Evolutionary conservation across 2,113 vertebrate species (phyloP), one percentile per base, ranked within the genome.

Genomic region (Sakesphorus luctuosus): DNA sequence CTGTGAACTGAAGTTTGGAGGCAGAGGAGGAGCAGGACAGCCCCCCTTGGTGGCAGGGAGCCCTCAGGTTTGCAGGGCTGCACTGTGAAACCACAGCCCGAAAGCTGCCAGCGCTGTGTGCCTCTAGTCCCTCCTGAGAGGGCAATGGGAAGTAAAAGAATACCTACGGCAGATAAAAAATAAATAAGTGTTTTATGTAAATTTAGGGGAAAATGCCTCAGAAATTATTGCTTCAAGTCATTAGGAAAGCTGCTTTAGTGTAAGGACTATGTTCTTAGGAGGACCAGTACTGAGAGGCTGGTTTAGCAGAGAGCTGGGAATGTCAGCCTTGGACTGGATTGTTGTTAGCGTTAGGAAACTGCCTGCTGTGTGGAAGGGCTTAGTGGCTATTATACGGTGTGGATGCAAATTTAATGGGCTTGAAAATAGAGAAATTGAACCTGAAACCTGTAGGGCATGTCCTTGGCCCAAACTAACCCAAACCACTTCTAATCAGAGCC

Each of bases 381-480:
- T 93, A 92, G 89, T 92, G 86, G 40, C 77, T 87, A 28, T 97
- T 92, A 90, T 90, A 87, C 31, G 47, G 73, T 59, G 24, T 74
- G 68, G 84, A 94, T 95, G 94, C 95, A 96, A 89, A 95, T 92
- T 55, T 95, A 94, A 84, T 89, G 86, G 94, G 76, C 86, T 96
- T 92, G 89, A 71, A 92, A 94, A 90, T 52, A 35, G 68, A 67
- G 92, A 74, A 69, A 84, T 84, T 80, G 72, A 97, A 80, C 84
- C 65, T 94, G 93, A 94, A 92, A 95, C 93, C 95, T 96, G 86
- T 91, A 84, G 93, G 86, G 86, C 83, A 87, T 7, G 61, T 93
- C 77, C 74, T 90, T 86, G 90, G 83, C 90, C 90, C 87, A 94
- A 58, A 87, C 83, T 72, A 69, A 77, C 89, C 90, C 67, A 53